Conservation (phyloP, 2,888 invertebrate species). For the Drosophila lutescens region DNA sequence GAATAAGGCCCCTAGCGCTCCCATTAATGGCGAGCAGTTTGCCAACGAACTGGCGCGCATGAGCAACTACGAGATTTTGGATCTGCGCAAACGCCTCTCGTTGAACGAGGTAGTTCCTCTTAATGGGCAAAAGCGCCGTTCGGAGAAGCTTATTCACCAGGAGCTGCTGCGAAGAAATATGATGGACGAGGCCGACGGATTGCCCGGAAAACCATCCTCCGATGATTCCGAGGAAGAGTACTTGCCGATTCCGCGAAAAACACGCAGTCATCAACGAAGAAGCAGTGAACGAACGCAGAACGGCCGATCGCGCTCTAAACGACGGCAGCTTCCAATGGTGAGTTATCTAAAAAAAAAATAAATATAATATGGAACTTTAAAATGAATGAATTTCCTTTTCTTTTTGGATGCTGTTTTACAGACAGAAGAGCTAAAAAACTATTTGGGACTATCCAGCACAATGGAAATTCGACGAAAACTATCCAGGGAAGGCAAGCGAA, state of each 20-base stretch:
- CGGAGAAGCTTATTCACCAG: constrained; percentile 45
- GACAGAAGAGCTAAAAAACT: constrained; percentile 27
- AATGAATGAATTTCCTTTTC: neutral
- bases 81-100: constrained; percentile 78
- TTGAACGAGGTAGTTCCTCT: constrained; percentile 48
- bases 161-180: constrained; percentile 64
- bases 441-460: constrained; percentile 20
- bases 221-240: neutral
- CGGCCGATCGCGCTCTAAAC: neutral
- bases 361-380: neutral
- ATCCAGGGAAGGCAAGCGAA: constrained; percentile 16
- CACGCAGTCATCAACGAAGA: neutral
- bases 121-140: constrained; percentile 41
- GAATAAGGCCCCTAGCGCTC: constrained; percentile 68
- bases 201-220: neutral
- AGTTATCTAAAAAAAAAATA: neutral
- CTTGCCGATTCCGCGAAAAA: neutral
- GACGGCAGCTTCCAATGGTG: constrained; percentile 8
- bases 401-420: neutral
- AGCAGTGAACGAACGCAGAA: neutral
- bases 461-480: constrained; percentile 6
- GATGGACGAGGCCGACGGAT: neutral
- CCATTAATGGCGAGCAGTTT: constrained; percentile 79
- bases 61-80: constrained; percentile 79
- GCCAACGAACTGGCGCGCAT: constrained; percentile 74